Conservation (phyloP, 2,888 invertebrate species). For the Andrena chrysosceles region DNA sequence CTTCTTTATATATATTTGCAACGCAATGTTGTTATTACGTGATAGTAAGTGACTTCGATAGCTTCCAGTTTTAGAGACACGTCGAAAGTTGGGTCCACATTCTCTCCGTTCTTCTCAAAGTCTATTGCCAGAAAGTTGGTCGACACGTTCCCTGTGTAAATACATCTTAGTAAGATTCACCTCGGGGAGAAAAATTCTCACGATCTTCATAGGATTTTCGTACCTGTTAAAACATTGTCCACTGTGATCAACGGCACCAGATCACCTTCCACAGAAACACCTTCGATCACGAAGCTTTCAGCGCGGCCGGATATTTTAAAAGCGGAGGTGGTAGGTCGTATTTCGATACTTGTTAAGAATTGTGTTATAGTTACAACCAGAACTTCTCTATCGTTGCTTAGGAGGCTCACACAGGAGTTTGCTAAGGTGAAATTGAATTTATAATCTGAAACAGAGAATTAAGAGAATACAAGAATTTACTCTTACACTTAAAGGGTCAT, state of each 20-base stretch:
- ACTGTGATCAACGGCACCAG: constrained; percentile 89
- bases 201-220: not conserved
- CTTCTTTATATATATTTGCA: not conserved
- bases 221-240: constrained; percentile 86
- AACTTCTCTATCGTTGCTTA: constrained; percentile 90
- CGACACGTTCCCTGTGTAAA: constrained; percentile 87
- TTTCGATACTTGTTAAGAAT: constrained; percentile 89
- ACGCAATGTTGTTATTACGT: constrained; percentile 85
- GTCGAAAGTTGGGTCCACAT: constrained; percentile 89
- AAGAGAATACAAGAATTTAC: not conserved
- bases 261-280: constrained; percentile 90
- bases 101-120: constrained; percentile 90
- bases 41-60: constrained; percentile 91
- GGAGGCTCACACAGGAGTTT: constrained; percentile 89
- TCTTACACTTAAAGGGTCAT: not conserved
- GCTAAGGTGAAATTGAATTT: constrained; percentile 91
- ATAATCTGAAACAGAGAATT: constrained; percentile 87
- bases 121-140: constrained; percentile 91
- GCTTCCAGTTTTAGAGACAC: constrained; percentile 90
- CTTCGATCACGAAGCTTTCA: constrained; percentile 92
- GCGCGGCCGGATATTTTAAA: constrained; percentile 90
- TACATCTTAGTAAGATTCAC: not conserved
- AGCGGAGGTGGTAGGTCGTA: constrained; percentile 89
- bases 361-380: constrained; percentile 91
- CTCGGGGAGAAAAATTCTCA: no score